phyloP scores from a whole-genome alignment of 1,140 invertebrate species.

The Eupristina koningsbergeri region DNA sequence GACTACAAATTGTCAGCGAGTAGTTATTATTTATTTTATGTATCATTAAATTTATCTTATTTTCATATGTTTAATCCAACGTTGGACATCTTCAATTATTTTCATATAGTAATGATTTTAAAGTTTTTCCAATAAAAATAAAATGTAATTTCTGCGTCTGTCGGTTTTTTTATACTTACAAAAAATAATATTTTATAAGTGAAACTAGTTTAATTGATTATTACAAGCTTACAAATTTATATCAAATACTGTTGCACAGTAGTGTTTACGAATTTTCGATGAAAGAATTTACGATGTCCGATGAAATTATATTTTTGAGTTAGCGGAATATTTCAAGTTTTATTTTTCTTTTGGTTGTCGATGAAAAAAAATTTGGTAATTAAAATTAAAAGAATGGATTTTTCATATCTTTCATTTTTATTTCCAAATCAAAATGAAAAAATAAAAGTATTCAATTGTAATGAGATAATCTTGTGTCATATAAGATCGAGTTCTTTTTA shows the following conservation, averaged over 20 bases:
- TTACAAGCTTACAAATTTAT: too few relatives aligned
- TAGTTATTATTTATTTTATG: constrained; percentile 17
- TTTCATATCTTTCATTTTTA: background rate
- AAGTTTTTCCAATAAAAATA: background rate
- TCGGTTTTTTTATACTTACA: background rate
- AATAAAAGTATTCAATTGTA: background rate
- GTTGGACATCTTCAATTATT: background rate
- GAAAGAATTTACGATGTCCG: constrained; percentile 13
- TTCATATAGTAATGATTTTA: background rate
- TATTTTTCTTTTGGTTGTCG: background rate
- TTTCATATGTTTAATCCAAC: background rate
- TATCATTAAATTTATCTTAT: background rate
- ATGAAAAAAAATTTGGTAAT: background rate
- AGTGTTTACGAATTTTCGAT: background rate
- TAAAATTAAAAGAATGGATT: background rate
- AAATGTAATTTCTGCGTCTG: background rate
- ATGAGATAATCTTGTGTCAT: constrained; percentile 33
- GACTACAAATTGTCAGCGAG: background rate
- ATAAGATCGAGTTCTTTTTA: constrained; percentile 39
- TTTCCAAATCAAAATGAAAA: background rate
- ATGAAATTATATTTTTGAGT: constrained; percentile 2
- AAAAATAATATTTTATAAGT: too few relatives aligned
- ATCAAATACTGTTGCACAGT: background rate
- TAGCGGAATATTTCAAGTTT: constrained; percentile 15
- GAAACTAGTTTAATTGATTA: too few relatives aligned